Evolutionary conservation across 2,888 invertebrate species (phyloP).

Genomic region (Phaedon cochleariae): DNA sequence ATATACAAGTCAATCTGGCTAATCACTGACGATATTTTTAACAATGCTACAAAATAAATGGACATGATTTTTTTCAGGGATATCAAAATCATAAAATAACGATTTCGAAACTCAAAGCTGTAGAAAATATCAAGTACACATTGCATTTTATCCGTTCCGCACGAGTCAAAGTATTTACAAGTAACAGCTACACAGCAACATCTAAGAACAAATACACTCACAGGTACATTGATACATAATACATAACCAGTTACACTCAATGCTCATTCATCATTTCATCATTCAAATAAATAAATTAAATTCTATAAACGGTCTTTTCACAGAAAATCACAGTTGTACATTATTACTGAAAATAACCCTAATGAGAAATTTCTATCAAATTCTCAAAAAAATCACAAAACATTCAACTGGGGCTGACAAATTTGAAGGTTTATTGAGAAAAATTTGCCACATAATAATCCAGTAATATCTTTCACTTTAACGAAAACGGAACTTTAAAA

Average conservation of each 20-base stretch:
- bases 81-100: background rate
- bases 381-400: constrained; percentile 13
- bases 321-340: constrained; percentile 55
- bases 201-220: constrained; percentile 55
- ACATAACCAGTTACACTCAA: constrained; percentile 37
- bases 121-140: constrained; percentile 13
- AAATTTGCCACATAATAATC: too few species aligned
- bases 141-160: constrained; percentile 1
- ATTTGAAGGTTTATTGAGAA: too few species aligned
- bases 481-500: too few species aligned
- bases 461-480: too few species aligned
- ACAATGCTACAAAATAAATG: background rate
- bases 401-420: constrained; percentile 9
- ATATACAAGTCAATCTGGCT: background rate
- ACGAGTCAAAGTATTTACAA: constrained; percentile 45
- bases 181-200: constrained; percentile 55
- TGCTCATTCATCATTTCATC: constrained; percentile 32
- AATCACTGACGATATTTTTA: background rate
- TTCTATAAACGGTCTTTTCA: constrained; percentile 50
- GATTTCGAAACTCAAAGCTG: background rate
- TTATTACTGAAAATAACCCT: constrained; percentile 44
- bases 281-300: constrained; percentile 46
- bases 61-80: background rate
- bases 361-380: constrained; percentile 20
- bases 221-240: constrained; percentile 56